Evolutionary conservation across 92 coral and sea anemone genomes (phyloP), one percentile per base, ranked within the genome.

Genomic region (Bergia puertoricense): DNA sequence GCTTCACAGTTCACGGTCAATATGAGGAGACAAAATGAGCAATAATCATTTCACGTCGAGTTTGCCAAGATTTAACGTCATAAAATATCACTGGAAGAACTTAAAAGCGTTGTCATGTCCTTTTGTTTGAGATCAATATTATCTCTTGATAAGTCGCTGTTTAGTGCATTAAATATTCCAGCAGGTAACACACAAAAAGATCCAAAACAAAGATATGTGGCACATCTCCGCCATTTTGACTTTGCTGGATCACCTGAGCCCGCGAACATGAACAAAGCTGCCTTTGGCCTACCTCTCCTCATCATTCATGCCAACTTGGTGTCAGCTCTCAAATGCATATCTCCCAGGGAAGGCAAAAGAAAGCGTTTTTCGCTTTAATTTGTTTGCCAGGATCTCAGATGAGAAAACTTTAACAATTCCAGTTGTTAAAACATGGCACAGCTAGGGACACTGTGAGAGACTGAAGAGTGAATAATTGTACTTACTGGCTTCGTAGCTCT

Each of bases 101-200:
- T 16, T 45, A 45, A 83, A 68, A n/a, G 1, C 59, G 14, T 46
- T 3, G 1, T 36, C 86, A 71, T 46, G 44, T 72, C 77, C 36
- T 83, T 43, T 40, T 67, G 36, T 2, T 46, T 1, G 5, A n/a
- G 20, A 11, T 80, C 71, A 3, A 3, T 30, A 37, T 13, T 10
- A 36, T 82, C 77, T 30, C 36, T 30, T 83, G 67, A 30, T 50
- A 68, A 68, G 86, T 83, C 56, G 22, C 30, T 57, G 74, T 56
- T 57, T 62, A 44, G 59, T 3, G 67, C 66, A 83, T 83, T 83
- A 83, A 83, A 83, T 69, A 83, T 69, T 83, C 86, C 39, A 65
- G 62, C 86, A 83, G 86, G 77, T 83, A 68, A 37, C 76, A 66
- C 18, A 82, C 36, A 67, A 20, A 22, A 65, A 22, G 30, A 43